Percentiles rank a stretch among this genome's conserved stretches.
Conservation (phyloP, 1,140 invertebrate species). For the Drosophila repleta region DNA sequence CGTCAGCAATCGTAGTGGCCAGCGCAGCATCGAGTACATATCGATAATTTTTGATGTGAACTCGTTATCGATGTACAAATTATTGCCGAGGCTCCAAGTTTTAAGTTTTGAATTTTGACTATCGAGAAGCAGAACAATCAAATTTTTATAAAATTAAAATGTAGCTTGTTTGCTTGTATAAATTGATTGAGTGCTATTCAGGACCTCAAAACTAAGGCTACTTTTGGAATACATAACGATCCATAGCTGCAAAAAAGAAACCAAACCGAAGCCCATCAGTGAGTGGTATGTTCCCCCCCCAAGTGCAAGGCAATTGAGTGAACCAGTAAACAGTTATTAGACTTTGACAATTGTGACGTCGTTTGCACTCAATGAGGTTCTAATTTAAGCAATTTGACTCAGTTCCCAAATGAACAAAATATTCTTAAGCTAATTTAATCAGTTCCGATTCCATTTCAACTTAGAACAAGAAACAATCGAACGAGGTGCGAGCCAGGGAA, state of each 20-base stretch:
- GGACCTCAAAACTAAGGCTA: not conserved
- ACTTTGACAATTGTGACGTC: too few species aligned
- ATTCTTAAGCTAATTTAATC: not conserved
- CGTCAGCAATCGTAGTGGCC: conserved; percentile 15
- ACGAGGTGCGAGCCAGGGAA: too few species aligned
- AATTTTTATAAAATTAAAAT: not conserved
- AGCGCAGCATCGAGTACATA: conserved; percentile 13
- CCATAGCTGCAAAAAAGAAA: too few species aligned
- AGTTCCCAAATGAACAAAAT: not conserved
- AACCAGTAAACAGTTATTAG: too few species aligned
- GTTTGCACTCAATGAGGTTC: too few species aligned
- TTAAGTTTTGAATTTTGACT: not conserved
- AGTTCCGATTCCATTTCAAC: not conserved
- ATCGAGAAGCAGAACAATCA: not conserved
- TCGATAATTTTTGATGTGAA: conserved; percentile 5
- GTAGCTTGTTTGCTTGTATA: not conserved
- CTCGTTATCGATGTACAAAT: conserved; percentile 7
- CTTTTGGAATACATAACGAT: too few species aligned
- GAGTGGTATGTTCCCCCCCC: too few species aligned
- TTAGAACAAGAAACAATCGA: not conserved
- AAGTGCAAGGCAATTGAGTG: too few species aligned
- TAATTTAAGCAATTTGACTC: too few species aligned
- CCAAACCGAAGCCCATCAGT: too few species aligned
- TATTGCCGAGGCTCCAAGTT: not conserved
- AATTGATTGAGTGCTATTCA: not conserved